Base-by-base conservation (phyloP, 1,140 invertebrate genomes). In the Bombus waltoni region DNA sequence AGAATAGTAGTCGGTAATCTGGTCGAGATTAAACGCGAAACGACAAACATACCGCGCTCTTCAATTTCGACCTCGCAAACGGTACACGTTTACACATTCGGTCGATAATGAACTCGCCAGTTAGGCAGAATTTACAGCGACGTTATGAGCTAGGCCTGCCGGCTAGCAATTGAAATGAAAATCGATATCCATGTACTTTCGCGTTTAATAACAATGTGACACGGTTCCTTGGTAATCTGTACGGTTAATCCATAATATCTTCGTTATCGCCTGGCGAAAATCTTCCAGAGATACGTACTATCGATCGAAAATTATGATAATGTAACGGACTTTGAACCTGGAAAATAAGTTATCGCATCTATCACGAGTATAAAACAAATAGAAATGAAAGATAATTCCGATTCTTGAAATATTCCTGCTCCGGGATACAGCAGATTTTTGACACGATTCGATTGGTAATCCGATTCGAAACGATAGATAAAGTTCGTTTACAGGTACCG, bases 401-500 rank as follows among this genome's bases (percentile, higher is more conserved):
- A 2, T n/a, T 62, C 11, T 62, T 13, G n/a, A n/a, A n/a, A 53
- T 8, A 53, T 53, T 53, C 47, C 5, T 22, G 47, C 18, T 53
- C 47, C 1, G 2, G 47, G 15, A 5, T 53, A 22, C 5, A 22
- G 6, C 18, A 22, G 1, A 53, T 53, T 22, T 53, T 53, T 53
- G 0, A 53, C 22, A 22, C 47, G 18, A 53, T 53, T 53, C 1
- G 18, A 53, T 8, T 53, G 47, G 22, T 8, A 53, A 53, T 53
- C 47, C 47, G 47, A 53, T 53, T 22, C 22, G 22, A 13, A 53
- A 22, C 13, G 25, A 72, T 70, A n/a, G 28, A 47, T 57, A 3
- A 35, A 11, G 40, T 71, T 3, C 18, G 35, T 47, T 81, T 87
- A 79, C 94, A 97, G 96, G 96, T 97, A 72, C 97, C 98, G 9